These are phyloP conservation scores for Lepidocyrtoides sp. DNA, from an alignment of 2,888 invertebrate species.

Conservation along the genomic window DNA sequence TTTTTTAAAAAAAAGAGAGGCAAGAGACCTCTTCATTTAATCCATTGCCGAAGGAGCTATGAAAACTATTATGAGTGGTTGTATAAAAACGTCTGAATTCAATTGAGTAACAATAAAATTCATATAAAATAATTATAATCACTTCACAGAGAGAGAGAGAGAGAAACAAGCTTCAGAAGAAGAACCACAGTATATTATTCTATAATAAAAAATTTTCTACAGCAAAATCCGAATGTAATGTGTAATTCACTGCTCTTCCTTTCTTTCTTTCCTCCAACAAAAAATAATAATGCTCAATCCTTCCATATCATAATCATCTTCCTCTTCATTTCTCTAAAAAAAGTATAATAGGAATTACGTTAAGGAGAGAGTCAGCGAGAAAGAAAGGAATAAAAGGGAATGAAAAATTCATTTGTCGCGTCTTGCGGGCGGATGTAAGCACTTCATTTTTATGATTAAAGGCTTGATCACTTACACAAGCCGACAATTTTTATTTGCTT, in stretches of 20 bases:
- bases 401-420: conserved; percentile 78
- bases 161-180: conserved; percentile 27
- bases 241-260: not conserved
- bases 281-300: conserved; percentile 58
- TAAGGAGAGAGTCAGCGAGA: not conserved
- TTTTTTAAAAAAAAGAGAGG: not conserved
- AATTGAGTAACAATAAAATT: conserved; percentile 71
- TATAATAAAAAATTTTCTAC: conserved; percentile 19
- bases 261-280: conserved; percentile 38
- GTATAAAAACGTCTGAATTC: conserved; percentile 66
- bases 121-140: conserved; percentile 65
- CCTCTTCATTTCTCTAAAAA: conserved; percentile 58
- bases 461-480: conserved; percentile 76
- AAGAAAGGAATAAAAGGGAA: conserved; percentile 55
- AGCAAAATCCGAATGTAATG: not conserved
- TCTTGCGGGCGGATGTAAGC: conserved; percentile 78
- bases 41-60: conserved; percentile 71
- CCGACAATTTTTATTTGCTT: conserved; percentile 75
- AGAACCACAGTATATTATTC: not conserved
- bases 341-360: conserved; percentile 5
- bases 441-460: conserved; percentile 77
- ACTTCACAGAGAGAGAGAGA: conserved; percentile 12
- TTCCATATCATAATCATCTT: conserved; percentile 58
- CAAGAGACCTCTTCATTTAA: conserved; percentile 67
- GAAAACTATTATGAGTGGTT: conserved; percentile 7